phyloP scores from a whole-genome alignment of 2,888 invertebrate species.

The Leucophenga maculata region DNA sequence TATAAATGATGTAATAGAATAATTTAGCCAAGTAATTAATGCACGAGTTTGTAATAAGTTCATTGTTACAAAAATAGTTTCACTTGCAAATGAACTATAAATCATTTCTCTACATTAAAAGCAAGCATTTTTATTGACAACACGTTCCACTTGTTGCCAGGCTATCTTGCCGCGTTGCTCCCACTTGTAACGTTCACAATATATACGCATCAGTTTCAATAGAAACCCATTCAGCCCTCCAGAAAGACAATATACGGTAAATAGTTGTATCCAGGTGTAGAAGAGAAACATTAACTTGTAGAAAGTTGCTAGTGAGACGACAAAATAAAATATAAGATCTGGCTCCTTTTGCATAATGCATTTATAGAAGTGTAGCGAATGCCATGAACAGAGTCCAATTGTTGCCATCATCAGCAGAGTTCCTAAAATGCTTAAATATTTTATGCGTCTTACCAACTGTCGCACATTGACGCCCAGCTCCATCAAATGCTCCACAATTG shows the following conservation, averaged over 20 bases:
- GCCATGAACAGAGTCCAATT: conserved; percentile 43
- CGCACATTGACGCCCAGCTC: conserved; percentile 41
- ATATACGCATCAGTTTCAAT: conserved; percentile 30
- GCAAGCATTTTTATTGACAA: too few species aligned
- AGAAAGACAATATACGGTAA: conserved; percentile 38
- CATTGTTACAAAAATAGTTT: too few species aligned
- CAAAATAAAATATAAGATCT: conserved; percentile 40
- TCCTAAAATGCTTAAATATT: conserved; percentile 7
- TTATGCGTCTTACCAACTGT: conserved; percentile 36
- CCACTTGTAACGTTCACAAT: conserved; percentile 32
- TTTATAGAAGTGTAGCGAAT: conserved; percentile 50
- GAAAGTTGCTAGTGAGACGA: conserved; percentile 46
- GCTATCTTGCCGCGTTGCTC: not conserved
- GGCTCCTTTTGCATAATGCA: conserved; percentile 42
- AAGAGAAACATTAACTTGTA: conserved; percentile 48
- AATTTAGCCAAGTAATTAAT: not conserved
- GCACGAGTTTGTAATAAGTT: too few species aligned
- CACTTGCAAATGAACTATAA: too few species aligned
- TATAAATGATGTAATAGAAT: not conserved
- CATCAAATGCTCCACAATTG: conserved; percentile 35
- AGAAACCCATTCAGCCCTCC: conserved; percentile 44
- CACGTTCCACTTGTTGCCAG: not conserved
- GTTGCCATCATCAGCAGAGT: not conserved
- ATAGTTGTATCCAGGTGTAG: conserved; percentile 42
- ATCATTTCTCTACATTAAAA: too few species aligned